phyloP scores from a whole-genome alignment of 2,113 vertebrate species.

The Cromileptes altivelis region DNA sequence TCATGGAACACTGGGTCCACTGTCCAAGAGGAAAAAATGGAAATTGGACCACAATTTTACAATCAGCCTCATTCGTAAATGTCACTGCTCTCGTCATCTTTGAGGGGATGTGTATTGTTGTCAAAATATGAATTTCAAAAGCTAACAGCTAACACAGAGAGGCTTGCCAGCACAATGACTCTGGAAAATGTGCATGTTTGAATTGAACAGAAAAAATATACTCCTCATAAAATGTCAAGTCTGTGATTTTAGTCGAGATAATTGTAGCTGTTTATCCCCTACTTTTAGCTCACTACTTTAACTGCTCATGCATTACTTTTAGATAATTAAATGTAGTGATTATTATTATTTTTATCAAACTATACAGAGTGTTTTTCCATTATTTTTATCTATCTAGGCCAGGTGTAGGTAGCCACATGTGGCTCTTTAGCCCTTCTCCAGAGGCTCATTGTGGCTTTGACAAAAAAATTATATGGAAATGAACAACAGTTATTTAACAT shows the following conservation, averaged over 20 bases:
- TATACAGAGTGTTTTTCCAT: no score
- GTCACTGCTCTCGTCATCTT: conserved; percentile 52
- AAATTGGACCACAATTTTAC: conserved; percentile 59
- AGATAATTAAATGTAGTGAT: no score
- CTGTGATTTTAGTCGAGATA: neutral
- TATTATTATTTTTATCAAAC: no score
- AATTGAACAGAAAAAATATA: conserved; percentile 6
- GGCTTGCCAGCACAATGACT: conserved; percentile 1
- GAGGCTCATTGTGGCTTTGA: no score
- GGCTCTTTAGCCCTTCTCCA: no score
- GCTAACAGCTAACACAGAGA: neutral
- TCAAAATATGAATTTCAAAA: conserved; percentile 54
- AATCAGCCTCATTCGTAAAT: conserved; percentile 57
- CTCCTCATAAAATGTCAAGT: conserved; percentile 1
- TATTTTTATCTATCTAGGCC: no score
- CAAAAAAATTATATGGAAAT: no score
- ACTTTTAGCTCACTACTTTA: no score
- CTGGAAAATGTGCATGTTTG: conserved; percentile 21
- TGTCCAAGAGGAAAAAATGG: conserved; percentile 57
- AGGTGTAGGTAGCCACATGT: no score
- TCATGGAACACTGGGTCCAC: conserved; percentile 53
- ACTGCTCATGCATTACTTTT: no score
- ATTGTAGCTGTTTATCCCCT: no score
- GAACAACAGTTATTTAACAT: no score
- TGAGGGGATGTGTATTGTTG: conserved; percentile 21